Evolutionary conservation across 92 coral and sea anemone species (phyloP), one percentile per base, ranked within the genome.

Genomic region (Parazoanthus atlanticus): DNA sequence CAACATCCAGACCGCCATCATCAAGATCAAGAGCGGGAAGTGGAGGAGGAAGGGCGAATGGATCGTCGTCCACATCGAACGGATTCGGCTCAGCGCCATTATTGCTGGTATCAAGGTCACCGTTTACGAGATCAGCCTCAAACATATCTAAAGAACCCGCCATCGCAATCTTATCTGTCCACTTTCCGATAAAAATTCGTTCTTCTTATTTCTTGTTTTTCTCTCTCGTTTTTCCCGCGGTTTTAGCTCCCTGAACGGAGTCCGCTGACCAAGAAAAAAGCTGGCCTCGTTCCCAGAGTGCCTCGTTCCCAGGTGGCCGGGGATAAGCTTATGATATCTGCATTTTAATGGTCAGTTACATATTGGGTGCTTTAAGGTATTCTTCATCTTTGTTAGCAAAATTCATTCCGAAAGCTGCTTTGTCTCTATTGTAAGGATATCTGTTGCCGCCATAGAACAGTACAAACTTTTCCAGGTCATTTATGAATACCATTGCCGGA

Each of bases 31-130:
- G 88, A 3, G 96, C 90, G 2, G 98, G 93, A 12, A 97, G 54
- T 10, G 99, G 99, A 17, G 98, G 98, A 6, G 99, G 99, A 38
- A 96, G 78, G 58, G 93, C 90, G 52, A 97, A 95, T 13, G 92
- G 93, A 86, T 95, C 98, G 36, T 96, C 99, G 78, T 95, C 96
- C 5, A 38, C 85, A 74, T 91, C 95, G 70, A 88, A 91, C 29
- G 90, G 91, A 85, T 83, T 92, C 70, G 82, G 84, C 30, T 80
- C 92, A 34, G 85, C 88, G 17, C 88, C 89, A 65, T 76, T 81
- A 61, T 81, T 80, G 30, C 56, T 84, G 13, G 52, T 74, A 29
- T 74, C 89, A 52, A 79, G 71, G 36, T 91, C 91, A 46, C 93
- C 96, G 54, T 90, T 89, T 25, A 86, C 93, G 38, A 91, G 72